Conservation (phyloP, 2,113 vertebrate species). For the Sus scrofa region DNA sequence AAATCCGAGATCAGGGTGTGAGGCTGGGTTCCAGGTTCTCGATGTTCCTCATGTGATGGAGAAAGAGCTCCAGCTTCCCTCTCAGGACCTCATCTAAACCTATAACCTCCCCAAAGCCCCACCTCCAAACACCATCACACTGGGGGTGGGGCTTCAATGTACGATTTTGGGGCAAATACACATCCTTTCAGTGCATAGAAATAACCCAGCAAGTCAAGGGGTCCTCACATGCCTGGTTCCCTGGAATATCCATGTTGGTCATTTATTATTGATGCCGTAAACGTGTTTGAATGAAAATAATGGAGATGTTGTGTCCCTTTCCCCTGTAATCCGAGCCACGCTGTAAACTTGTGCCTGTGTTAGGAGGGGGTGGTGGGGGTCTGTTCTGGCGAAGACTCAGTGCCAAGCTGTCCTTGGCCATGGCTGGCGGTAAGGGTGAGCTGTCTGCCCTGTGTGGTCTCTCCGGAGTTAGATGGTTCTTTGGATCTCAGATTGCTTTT, state of each 20-base stretch:
- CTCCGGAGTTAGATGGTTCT: not conserved
- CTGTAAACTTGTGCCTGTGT: not conserved
- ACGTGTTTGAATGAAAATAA: not conserved
- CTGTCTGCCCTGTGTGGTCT: not conserved
- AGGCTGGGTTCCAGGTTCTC: not conserved
- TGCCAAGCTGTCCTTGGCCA: not conserved
- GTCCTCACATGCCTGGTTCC: not conserved
- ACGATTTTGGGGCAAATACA: accelerated
- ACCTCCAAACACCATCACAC: not conserved
- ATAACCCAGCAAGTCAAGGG: not conserved
- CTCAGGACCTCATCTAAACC: not conserved
- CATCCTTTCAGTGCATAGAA: too few relatives aligned
- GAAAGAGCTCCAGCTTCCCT: not conserved
- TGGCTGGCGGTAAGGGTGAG: not conserved
- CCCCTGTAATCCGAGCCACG: not conserved
- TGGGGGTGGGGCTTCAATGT: not conserved
- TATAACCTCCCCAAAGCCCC: not conserved
- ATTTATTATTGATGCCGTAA: not conserved
- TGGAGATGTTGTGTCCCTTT: not conserved
- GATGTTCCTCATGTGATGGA: not conserved
- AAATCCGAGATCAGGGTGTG: not conserved
- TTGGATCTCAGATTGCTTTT: not conserved
- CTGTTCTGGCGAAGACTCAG: not conserved
- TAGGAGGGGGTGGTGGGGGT: not conserved
- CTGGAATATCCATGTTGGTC: not conserved